phyloP scores from a whole-genome alignment of 1,140 invertebrate species.

The Drosophila ohnishii region DNA sequence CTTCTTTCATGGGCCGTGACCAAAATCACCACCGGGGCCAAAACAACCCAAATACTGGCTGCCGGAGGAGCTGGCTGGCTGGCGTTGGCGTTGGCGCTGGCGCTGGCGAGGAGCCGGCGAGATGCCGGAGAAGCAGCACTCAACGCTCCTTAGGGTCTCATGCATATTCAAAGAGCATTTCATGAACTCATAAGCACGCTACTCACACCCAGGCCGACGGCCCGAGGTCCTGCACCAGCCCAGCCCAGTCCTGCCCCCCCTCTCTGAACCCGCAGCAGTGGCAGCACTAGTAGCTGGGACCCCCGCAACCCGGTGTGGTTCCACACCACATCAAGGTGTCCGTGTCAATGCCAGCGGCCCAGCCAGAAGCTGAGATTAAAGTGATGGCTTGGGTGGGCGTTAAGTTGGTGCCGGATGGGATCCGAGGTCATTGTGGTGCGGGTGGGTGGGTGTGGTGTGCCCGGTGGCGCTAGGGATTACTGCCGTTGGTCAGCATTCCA shows the following conservation, averaged over 20 bases:
- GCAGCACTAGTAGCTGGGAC: not conserved
- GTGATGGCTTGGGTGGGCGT: conserved; percentile 10
- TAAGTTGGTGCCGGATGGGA: not conserved
- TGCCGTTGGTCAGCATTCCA: not conserved
- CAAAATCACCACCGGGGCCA: conserved; percentile 45
- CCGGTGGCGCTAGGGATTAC: conserved; percentile 2
- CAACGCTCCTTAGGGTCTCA: conserved; percentile 74
- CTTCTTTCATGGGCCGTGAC: conserved; percentile 40
- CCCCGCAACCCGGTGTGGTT: not conserved
- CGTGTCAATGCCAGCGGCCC: conserved; percentile 43
- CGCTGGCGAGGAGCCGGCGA: conserved; percentile 3
- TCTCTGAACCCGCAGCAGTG: not conserved
- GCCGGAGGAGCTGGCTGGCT: conserved; percentile 3
- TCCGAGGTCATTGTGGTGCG: conserved; percentile 1
- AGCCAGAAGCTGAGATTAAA: conserved; percentile 39
- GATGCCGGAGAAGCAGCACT: conserved; percentile 59
- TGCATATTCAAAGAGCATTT: conserved; percentile 80
- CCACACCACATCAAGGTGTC: conserved; percentile 27
- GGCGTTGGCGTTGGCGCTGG: not conserved
- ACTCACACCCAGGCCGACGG: conserved; percentile 46
- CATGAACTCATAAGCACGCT: conserved; percentile 79
- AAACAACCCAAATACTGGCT: conserved; percentile 34
- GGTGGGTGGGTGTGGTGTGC: not conserved
- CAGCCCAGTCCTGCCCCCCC: not conserved
- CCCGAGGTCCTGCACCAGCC: conserved; percentile 16